Base-by-base conservation (phyloP, 2,113 vertebrate genomes). In the Poicephalus meyeri region DNA sequence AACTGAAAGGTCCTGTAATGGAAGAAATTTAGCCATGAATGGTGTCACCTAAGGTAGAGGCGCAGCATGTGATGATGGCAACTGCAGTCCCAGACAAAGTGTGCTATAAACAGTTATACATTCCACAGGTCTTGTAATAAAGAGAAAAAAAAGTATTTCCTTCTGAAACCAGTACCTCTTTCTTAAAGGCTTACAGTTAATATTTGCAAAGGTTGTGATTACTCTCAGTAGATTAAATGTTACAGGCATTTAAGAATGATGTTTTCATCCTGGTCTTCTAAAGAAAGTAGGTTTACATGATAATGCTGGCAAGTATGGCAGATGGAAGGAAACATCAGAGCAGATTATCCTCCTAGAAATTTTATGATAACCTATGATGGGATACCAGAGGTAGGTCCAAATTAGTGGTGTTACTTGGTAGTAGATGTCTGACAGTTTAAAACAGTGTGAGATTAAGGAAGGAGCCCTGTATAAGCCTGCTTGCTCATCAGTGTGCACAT, bases 11-110 rank as follows among this genome's bases (percentile, higher is more conserved):
- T 76, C 80, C 56, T 94, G 88, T 88, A 92, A 90, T 81, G 85
- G 91, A 96, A 94, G 74, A 91, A 88, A 55, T 84, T 90, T 50
- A 63, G 71, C 92, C 88, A 86, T 63, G 63, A 82, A 25, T 39
- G 42, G 41, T 91, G 87, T 93, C 63, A 86, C 78, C 68, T 71
- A 77, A 95, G 82, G 82, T 6, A 80, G 82, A 83, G 61, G 64
- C 69, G 55, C 76, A 83, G 73, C 44, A 88, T 78, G 46, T 87
- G 55, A 55, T 3, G 4, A 58, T 37, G 41, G 69, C n/a, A 64
- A 49, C 65, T 83, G 79, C 80, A 55, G n/a, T 42, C 46, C 28
- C 85, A 37, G 58, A 83, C 46, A n/a, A 64, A 86, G 33, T 37
- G 33, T 84, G 42, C 85, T 86, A 7, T 23, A 80, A 86, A 68